Evolutionary conservation across 2,888 invertebrate species (phyloP).

Genomic region (Patella ulyssiponensis): DNA sequence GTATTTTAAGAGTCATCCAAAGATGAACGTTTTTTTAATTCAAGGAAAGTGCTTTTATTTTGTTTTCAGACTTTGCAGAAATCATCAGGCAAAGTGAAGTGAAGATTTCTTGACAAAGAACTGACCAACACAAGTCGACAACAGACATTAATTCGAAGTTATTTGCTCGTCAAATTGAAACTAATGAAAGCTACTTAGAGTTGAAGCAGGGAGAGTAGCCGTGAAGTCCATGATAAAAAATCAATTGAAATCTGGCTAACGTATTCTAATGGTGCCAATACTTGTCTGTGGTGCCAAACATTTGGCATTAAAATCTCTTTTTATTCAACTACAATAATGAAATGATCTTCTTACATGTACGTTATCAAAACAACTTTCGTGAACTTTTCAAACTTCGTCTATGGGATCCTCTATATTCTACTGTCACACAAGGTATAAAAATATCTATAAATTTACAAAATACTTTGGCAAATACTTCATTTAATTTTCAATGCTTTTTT

Average conservation of each 20-base stretch:
- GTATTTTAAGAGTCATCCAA: too few species aligned
- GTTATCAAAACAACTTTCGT: neutral
- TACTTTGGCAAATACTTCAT: too few species aligned
- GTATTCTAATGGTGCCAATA: neutral
- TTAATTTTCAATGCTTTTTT: too few species aligned
- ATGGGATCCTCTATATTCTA: too few species aligned
- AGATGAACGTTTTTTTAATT: too few species aligned
- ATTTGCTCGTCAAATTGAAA: neutral
- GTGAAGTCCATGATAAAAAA: neutral
- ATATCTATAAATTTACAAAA: too few species aligned
- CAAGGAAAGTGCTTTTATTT: too few species aligned
- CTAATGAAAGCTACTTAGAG: constrained; percentile 4
- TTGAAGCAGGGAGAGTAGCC: neutral
- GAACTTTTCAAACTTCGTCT: neutral
- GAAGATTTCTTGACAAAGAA: neutral
- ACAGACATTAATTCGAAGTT: neutral
- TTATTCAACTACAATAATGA: constrained; percentile 7
- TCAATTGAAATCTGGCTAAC: neutral
- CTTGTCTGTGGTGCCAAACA: neutral
- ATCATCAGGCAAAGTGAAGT: neutral
- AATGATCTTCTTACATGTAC: neutral
- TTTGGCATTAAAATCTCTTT: constrained; percentile 1
- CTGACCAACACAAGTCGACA: neutral
- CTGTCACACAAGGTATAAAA: too few species aligned
- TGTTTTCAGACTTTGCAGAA: neutral